A percentile compares a stretch with the other conserved stretches of the same genome.
Evolutionary conservation across 2,113 vertebrate species (phyloP).

Genomic region (Neopipo cinnamomea): DNA sequence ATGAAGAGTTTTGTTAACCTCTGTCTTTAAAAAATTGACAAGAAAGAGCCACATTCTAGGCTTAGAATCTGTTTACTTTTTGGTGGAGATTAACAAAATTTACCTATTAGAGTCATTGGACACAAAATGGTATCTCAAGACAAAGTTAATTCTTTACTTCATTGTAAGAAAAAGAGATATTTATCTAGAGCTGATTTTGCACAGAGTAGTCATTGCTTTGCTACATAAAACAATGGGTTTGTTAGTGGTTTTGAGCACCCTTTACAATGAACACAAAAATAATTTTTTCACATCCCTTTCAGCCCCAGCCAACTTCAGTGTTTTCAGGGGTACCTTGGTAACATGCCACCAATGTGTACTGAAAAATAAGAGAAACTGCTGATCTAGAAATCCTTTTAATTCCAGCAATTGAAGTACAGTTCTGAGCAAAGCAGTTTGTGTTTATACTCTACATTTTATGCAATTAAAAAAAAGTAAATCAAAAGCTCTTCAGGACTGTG

Average conservation of each 20-base stretch:
- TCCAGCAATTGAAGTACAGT: background rate
- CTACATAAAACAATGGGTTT: background rate
- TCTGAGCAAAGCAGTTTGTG: background rate
- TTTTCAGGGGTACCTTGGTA: background rate
- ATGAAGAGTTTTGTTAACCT: background rate
- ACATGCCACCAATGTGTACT: background rate
- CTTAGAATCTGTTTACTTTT: background rate
- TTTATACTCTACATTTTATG: background rate
- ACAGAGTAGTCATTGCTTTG: background rate
- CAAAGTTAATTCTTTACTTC: background rate
- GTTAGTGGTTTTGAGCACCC: background rate
- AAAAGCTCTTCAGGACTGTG: background rate
- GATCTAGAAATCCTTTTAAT: background rate
- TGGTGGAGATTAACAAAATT: background rate
- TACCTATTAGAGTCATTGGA: background rate
- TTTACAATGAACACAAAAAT: background rate
- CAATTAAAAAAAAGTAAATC: constrained; percentile 33
- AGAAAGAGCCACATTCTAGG: background rate
- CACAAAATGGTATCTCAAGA: background rate
- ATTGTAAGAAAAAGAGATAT: background rate
- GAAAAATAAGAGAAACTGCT: background rate
- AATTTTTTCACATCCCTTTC: background rate
- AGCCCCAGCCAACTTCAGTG: background rate
- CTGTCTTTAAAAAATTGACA: background rate
- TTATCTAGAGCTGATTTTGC: background rate